Conservation (phyloP, 30 jellyfish, hydroid and myxozoan genomes). For the Turritopsis rubra region DNA sequence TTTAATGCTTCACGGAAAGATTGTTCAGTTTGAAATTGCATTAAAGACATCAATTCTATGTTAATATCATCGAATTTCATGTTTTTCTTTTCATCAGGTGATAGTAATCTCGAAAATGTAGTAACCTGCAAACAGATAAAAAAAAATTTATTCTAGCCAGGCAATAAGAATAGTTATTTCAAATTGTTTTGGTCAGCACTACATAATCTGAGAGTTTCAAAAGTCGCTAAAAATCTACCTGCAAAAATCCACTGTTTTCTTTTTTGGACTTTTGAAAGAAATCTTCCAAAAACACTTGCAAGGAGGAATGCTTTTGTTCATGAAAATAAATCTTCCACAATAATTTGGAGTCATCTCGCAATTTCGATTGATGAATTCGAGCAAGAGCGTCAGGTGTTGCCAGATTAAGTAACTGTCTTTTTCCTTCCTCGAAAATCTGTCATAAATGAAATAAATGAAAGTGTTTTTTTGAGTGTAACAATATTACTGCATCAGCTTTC, state of each 20-base stretch:
- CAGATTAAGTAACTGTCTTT: constrained; percentile 24
- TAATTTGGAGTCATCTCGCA: constrained; percentile 9
- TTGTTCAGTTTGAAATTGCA: constrained; percentile 71
- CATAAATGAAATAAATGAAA: not conserved
- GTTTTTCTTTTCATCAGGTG: constrained; percentile 43
- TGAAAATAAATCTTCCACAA: constrained; percentile 37
- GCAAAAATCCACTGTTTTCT: not conserved
- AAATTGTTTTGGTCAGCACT: not conserved
- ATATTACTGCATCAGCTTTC: not conserved
- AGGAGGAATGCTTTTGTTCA: constrained; percentile 39
- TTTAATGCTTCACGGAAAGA: constrained; percentile 53
- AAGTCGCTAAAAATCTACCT: not conserved
- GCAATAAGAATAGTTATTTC: not conserved
- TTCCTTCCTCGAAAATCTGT: constrained; percentile 40
- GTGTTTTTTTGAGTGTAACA: not conserved
- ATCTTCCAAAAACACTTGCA: not conserved
- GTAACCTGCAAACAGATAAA: constrained; percentile 34
- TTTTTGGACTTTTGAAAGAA: not conserved
- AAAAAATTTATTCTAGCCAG: not conserved
- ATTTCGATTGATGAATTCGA: constrained; percentile 8
- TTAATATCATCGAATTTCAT: constrained; percentile 2
- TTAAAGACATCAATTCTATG: constrained; percentile 42
- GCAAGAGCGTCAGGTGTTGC: constrained; percentile 68
- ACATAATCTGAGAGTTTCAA: not conserved
- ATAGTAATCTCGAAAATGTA: constrained; percentile 60